Conservation (phyloP, 1,140 invertebrate genomes). For the Drosophila cardini region DNA sequence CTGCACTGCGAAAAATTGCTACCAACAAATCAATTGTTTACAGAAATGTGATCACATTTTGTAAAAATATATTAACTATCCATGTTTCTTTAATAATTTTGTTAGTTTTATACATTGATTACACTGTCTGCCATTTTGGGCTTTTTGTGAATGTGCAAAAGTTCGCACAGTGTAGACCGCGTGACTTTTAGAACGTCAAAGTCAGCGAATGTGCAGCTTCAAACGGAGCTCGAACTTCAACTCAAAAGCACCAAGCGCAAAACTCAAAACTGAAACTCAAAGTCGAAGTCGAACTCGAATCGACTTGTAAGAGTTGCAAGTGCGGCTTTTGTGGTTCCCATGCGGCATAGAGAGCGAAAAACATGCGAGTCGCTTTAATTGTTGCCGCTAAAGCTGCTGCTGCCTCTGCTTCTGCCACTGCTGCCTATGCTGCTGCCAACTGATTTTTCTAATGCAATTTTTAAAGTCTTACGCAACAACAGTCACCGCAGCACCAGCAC, state of each 20-base stretch:
- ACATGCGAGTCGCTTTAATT: conserved; percentile 80
- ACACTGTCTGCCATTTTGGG: conserved; percentile 14
- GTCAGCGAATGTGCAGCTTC: conserved; percentile 45
- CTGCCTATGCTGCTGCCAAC: conserved; percentile 53
- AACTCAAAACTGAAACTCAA: conserved; percentile 1
- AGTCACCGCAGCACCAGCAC: conserved; percentile 41
- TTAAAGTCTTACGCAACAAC: conserved; percentile 70
- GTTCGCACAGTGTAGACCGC: conserved; percentile 45
- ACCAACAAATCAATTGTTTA: no score
- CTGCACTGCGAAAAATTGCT: not conserved
- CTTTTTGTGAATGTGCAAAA: conserved; percentile 11
- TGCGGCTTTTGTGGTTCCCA: conserved; percentile 80
- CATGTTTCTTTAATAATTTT: no score
- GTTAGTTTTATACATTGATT: not conserved
- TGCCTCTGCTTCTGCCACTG: no score
- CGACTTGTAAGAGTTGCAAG: conserved; percentile 33
- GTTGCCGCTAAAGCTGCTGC: conserved; percentile 51
- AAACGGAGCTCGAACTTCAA: conserved; percentile 22
- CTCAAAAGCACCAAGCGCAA: not conserved
- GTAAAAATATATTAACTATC: no score
- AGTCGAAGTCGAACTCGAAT: conserved; percentile 9
- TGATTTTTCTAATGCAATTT: conserved; percentile 82
- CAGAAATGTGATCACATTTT: no score
- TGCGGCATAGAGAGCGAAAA: conserved; percentile 71
- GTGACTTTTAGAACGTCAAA: conserved; percentile 72